Percentiles rank a stretch among this genome's conserved stretches.
Conservation (phyloP, 2,797 vertebrate species). For the Botia kubotai region DNA sequence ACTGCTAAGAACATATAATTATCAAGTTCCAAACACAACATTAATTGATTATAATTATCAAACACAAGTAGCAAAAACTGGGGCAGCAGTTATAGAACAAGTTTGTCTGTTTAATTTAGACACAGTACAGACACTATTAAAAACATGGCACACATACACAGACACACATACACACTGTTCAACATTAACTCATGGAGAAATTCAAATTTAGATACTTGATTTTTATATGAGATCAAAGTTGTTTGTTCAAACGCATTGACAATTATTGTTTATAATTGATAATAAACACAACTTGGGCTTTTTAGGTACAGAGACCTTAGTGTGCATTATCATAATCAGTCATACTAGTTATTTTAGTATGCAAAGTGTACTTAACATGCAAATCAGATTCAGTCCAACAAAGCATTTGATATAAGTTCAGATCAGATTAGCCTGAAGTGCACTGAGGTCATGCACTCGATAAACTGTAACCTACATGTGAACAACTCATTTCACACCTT, state of each 20-base stretch:
- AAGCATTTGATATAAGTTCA: not conserved
- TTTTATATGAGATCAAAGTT: no score
- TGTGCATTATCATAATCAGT: not conserved
- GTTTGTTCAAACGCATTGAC: not conserved
- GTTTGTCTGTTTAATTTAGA: conserved; percentile 20
- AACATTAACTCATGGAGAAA: not conserved
- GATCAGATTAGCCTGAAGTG: not conserved
- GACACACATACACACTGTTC: not conserved
- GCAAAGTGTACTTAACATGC: not conserved
- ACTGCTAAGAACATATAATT: not conserved
- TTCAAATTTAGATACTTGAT: not conserved
- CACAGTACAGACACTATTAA: not conserved
- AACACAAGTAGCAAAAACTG: not conserved
- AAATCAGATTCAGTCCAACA: not conserved
- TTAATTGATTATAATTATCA: not conserved
- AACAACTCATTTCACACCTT: not conserved
- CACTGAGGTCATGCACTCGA: not conserved
- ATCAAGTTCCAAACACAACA: not conserved
- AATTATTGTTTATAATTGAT: not conserved
- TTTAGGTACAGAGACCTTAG: not conserved
- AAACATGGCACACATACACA: not conserved
- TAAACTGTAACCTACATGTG: not conserved
- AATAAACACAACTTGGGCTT: not conserved
- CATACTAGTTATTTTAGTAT: not conserved
- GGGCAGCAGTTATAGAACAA: not conserved